Conservation (phyloP, 2,797 vertebrate genomes). For the Sternarchorhynchus goeldii region DNA sequence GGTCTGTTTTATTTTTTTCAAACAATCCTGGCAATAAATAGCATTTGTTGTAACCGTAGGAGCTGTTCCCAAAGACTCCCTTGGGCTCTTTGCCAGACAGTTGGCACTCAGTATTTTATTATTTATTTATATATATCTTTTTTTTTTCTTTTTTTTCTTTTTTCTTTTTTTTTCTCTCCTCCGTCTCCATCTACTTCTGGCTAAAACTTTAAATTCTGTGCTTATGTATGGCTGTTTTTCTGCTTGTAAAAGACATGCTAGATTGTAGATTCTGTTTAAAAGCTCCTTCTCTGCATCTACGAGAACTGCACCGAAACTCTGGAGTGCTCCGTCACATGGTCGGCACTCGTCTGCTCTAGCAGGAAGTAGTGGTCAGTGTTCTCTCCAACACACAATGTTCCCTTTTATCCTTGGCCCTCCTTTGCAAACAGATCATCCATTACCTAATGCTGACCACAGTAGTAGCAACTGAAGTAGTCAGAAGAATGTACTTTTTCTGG, state of each 20-base stretch:
- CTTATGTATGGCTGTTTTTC: conserved; percentile 33
- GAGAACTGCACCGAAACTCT: background rate
- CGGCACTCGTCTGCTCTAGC: background rate
- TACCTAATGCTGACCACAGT: conserved; percentile 53
- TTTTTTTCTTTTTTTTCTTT: background rate
- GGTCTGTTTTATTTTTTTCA: conserved; percentile 19
- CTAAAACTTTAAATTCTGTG: conserved; percentile 60
- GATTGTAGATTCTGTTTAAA: conserved; percentile 12
- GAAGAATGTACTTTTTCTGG: conserved; percentile 63
- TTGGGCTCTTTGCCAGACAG: conserved; percentile 36
- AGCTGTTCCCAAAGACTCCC: conserved; percentile 67
- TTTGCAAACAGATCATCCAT: background rate
- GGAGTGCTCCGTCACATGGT: background rate
- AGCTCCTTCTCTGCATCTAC: background rate
- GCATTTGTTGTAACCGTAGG: conserved; percentile 33
- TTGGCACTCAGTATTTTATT: conserved; percentile 40
- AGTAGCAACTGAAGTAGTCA: conserved; percentile 51
- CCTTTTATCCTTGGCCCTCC: background rate
- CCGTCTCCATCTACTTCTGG: conserved; percentile 34
- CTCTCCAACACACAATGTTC: background rate
- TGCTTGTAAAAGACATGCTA: conserved; percentile 31
- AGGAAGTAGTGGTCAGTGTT: background rate
- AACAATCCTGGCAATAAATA: conserved; percentile 59
- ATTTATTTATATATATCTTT: too few relatives aligned
- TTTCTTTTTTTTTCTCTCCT: background rate